Evolutionary conservation across 2,888 invertebrate genomes (phyloP).

Genomic region (Ophraella communa): DNA sequence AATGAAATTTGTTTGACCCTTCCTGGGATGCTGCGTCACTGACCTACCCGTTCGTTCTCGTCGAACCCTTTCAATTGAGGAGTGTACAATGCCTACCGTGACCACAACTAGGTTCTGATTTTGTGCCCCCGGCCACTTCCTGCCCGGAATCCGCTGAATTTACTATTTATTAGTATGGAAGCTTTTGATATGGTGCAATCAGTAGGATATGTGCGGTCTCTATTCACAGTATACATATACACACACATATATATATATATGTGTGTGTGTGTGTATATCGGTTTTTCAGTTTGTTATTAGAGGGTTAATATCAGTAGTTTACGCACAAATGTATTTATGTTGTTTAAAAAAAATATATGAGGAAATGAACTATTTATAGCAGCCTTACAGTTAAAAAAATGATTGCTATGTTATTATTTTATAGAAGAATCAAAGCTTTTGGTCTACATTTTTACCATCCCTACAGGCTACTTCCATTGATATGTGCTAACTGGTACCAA

Average conservation of each 20-base stretch:
- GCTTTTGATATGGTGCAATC: conserved; percentile 23
- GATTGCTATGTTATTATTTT: too few species aligned
- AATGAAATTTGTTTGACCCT: background rate
- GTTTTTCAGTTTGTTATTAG: background rate
- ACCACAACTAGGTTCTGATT: conserved; percentile 7
- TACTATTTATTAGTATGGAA: conserved; percentile 21
- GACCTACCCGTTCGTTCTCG: background rate
- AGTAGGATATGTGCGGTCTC: conserved; percentile 23
- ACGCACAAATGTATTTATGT: too few species aligned
- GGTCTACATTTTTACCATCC: too few species aligned
- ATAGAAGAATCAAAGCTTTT: too few species aligned
- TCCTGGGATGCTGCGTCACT: background rate
- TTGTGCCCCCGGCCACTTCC: conserved; percentile 11
- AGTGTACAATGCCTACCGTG: conserved; percentile 10
- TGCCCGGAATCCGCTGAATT: conserved; percentile 22
- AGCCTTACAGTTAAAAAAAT: too few species aligned
- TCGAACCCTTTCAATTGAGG: background rate
- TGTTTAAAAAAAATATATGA: too few species aligned
- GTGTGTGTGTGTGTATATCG: too few species aligned
- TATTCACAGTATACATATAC: conserved; percentile 13
- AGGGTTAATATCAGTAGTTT: background rate
- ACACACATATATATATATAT: too few species aligned
- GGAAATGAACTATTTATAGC: too few species aligned
- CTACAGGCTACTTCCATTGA: too few species aligned
- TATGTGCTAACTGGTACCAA: too few species aligned